Evolutionary conservation across 1,140 invertebrate genomes (phyloP), one percentile per base, ranked within the genome.

Genomic region (Bombus fervidus): DNA sequence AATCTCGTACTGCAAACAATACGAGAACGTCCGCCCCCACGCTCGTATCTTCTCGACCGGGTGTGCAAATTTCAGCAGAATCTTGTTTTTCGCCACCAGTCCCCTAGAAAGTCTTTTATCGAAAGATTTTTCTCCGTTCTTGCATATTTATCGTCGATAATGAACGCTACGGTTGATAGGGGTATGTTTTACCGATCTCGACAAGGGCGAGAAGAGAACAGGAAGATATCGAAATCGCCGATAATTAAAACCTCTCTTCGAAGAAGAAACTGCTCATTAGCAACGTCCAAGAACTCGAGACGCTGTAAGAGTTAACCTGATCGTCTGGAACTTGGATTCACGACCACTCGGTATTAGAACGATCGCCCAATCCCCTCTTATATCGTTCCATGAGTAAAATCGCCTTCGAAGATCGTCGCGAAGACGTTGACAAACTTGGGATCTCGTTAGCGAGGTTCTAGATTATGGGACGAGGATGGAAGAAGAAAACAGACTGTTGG

Each of bases 371-470:
- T 28, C 59, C 10, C 43, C 47, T 13, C n/a, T 78, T 69, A 57
- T 37, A 9, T 41, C n/a, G 22, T 12, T 37, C 43, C 28, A 18
- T 2, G 37, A 5, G n/a, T 12, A 28, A 34, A 47, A n/a, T 37
- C 22, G 2, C 15, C 53, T 74, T 89, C 47, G 80, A 89, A 64
- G 37, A 68, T 64, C 68, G 77, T n/a, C 79, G 64, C 59, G 76
- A 90, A 83, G 86, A 88, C 82, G 73, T 72, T 72, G 83, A 79
- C 78, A 66, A 91, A 83, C 83, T 91, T 81, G 88, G 79, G 69
- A 82, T 90, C 90, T 91, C 90, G 87, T 91, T 91, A 91, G 84
- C 53, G 84, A 81, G 81, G 47, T 68, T 79, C 64, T 71, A 74
- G 72, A 89, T 91, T 91, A 86, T 77, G 66, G 57, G 59, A 68